phyloP scores from a whole-genome alignment of 2,113 vertebrate species.

The Aptenodytes forsteri region DNA sequence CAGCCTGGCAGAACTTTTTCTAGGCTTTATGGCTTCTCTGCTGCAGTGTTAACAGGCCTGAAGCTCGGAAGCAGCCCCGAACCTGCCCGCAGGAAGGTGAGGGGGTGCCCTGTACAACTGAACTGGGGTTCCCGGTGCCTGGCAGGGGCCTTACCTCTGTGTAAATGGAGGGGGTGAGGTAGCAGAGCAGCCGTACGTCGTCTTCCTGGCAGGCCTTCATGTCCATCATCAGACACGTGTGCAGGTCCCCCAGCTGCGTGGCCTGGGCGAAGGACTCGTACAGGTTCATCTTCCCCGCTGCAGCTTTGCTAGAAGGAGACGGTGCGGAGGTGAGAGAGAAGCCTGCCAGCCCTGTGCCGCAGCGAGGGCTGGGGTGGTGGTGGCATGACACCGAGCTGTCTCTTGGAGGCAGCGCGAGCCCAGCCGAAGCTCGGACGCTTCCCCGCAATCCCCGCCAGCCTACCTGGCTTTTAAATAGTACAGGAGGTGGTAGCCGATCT shows the following conservation, averaged over 20 bases:
- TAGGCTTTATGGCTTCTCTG: neutral
- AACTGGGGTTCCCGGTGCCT: neutral
- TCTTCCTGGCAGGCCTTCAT: conserved; percentile 99
- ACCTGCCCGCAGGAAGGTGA: neutral
- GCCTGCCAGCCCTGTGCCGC: neutral
- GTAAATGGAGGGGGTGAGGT: conserved; percentile 95
- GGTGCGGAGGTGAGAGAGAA: neutral
- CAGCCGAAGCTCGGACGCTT: fast-evolving
- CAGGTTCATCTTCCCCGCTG: conserved; percentile 91
- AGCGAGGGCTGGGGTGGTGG: neutral
- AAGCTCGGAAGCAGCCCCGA: neutral
- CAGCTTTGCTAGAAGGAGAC: conserved; percentile 84
- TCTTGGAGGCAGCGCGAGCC: neutral
- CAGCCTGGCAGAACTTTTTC: neutral
- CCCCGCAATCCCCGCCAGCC: neutral
- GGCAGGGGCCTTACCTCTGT: conserved; percentile 67
- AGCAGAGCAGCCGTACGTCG: conserved; percentile 91
- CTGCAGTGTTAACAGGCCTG: neutral
- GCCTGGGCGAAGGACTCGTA: conserved; percentile 97
- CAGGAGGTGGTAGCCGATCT: conserved; percentile 95
- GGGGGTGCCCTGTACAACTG: fast-evolving
- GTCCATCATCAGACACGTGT: conserved; percentile 98
- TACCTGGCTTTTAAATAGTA: conserved; percentile 96
- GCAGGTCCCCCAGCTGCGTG: conserved; percentile 91
- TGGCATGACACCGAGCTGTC: fast-evolving